These are phyloP conservation scores for Falco rusticolus DNA, from an alignment of 2,797 vertebrate species.

Conservation along the genomic window DNA sequence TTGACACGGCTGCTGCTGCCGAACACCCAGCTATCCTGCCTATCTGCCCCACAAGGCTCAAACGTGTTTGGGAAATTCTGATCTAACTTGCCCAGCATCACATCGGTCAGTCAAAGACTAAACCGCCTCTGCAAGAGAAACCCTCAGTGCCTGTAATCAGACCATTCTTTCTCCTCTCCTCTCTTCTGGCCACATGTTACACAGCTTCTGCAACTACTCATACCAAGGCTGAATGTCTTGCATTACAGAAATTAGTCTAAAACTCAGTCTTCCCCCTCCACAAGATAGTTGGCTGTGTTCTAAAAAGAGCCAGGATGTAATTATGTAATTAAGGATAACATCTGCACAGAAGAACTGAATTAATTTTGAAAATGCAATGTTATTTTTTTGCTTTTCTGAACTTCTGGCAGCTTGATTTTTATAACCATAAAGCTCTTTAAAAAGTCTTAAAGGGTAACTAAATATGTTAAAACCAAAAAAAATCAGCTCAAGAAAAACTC, in stretches of 20 bases:
- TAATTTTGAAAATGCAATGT: not conserved
- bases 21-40: not conserved
- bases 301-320: slow-evolving; percentile 10
- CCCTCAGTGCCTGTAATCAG: not conserved
- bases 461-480: not conserved
- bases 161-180: not conserved
- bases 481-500: not conserved
- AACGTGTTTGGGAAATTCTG: not conserved
- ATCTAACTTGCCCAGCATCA: not conserved
- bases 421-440: not conserved
- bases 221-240: not conserved
- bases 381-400: not conserved
- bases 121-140: not conserved
- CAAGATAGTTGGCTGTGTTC: slow-evolving; percentile 25
- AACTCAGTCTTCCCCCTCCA: not conserved
- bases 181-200: not conserved
- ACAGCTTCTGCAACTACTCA: not conserved
- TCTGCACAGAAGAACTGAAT: slow-evolving; percentile 31
- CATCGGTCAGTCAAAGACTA: not conserved
- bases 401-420: slow-evolving; percentile 13
- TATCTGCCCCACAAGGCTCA: not conserved
- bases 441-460: not conserved
- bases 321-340: slow-evolving; percentile 51
- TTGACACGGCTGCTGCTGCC: not conserved
- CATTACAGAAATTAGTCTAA: slow-evolving; percentile 19